Evolutionary conservation across 1,140 invertebrate species (phyloP), one percentile per base, ranked within the genome.

Genomic region (Drosophila ercepeae): DNA sequence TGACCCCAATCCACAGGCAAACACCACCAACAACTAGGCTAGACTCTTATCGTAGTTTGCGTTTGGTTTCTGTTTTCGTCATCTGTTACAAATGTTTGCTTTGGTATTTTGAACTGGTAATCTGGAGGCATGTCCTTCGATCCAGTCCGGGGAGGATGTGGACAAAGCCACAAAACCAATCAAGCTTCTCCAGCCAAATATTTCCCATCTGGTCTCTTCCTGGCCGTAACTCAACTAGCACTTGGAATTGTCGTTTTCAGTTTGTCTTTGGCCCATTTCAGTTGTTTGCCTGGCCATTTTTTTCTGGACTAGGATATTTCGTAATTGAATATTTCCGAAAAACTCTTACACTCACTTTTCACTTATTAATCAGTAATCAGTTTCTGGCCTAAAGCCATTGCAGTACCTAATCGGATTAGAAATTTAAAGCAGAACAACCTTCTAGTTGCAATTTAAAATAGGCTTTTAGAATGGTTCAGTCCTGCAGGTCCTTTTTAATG

Each of bases 81-180:
- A 55, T 59, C 44, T 52, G 53, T 64, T 74, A 67, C 63, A 67
- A 52, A 72, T 82, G 54, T 44, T 58, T 78, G 57, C 48, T 59
- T 58, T 21, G 50, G 50, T 68, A 54, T 77, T 52, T 48, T 42
- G 39, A 64, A 63, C 46, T 78, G 65, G 29, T 32, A 32, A 32
- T 63, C 42, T 60, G 53, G 13, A 42, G 57, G 49, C 32, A 49
- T 42, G 34, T 23, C 34, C 14, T 3, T 21, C 7, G 16, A 8
- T 27, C 48, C 11, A 5, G 52, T 52, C 39, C 39, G 42, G 48
- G 39, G 42, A 61, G 55, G 73, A 63, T 48, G 61, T 42, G 36
- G 25, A 19, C 64, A 68, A 68, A 76, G 57, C 77, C 70, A 67
- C 55, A 79, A 50, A 82, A 81, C 55, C 78, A 81, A 81, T 83